These are phyloP conservation scores for Boloria selene DNA, from an alignment of 2,888 invertebrate genomes.

Conservation along the genomic window DNA sequence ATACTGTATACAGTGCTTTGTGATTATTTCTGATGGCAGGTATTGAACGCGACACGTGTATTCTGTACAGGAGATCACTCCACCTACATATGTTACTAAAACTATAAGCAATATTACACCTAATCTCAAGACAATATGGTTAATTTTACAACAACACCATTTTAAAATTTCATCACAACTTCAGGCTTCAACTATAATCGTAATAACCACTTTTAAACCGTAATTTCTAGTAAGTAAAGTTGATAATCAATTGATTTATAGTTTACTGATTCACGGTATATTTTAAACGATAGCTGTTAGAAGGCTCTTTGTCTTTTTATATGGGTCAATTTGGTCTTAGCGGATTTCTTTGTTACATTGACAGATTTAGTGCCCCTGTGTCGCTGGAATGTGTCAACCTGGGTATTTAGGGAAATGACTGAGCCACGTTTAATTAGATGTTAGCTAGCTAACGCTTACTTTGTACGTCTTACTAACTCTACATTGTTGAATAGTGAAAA, in stretches of 20 bases:
- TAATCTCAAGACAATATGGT: background rate
- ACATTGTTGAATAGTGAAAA: too few relatives aligned
- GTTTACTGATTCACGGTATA: slow-evolving; percentile 46
- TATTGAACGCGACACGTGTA: slow-evolving; percentile 42
- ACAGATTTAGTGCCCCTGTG: slow-evolving; percentile 46
- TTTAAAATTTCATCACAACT: slow-evolving; percentile 1
- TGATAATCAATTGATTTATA: slow-evolving; percentile 10
- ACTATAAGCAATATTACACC: background rate
- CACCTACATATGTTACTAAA: background rate
- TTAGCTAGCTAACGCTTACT: background rate
- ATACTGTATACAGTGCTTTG: slow-evolving; percentile 45
- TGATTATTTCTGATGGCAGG: slow-evolving; percentile 48
- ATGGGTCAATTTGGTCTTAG: slow-evolving; percentile 44
- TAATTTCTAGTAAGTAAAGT: slow-evolving; percentile 22
- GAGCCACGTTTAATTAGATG: background rate
- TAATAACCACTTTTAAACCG: slow-evolving; percentile 24
- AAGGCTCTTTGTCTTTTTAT: slow-evolving; percentile 46
- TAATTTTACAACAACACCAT: slow-evolving; percentile 3
- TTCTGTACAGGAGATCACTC: slow-evolving; percentile 3
- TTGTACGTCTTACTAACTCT: too few relatives aligned
- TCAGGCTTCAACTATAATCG: background rate
- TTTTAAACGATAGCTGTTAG: slow-evolving; percentile 45
- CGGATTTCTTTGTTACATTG: slow-evolving; percentile 48
- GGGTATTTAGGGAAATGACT: slow-evolving; percentile 37
- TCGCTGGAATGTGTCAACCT: slow-evolving; percentile 36